Base-by-base conservation (phyloP, 2,113 vertebrate species). In the Corythoichthys intestinalis region DNA sequence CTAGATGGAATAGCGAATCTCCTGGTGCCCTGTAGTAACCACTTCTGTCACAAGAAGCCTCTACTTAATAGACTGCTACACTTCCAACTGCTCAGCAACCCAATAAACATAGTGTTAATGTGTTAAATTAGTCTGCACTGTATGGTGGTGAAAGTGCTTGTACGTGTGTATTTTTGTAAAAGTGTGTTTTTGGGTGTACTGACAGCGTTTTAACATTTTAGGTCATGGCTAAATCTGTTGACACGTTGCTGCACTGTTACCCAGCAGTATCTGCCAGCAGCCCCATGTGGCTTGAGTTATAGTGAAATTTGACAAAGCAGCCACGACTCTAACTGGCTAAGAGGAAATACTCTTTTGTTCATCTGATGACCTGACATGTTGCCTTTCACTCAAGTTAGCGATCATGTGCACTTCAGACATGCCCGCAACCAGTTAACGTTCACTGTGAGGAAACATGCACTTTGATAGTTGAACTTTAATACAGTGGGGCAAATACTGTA, bases 281-380 rank as follows among this genome's bases (percentile, higher is more conserved):
- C 63, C 72, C 71, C 82, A 85, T 88, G 78, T 88, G 84, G 83
- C 57, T 79, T 52, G 69, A 28, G 74, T 89, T 89, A 87, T 20
- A 72, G 64, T 69, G 52, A 50, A 73, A 72, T 70, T 66, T 14
- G 65, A 61, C 73, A 28, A 28, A 28, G 72, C 62, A 71, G 79
- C 78, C 83, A 77, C 80, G 67, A 68, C 71, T 79, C 53, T 83
- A 70, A 81, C 79, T 81, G 80, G 73, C 59, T 69, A 73, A 58
- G 20, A 70, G 69, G 71, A 75, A 72, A 73, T 62, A 71, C 44
- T 28, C 69, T 66, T 70, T 12, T 52, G 63, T 70, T 74, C 64
- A 46, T 76, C 46, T 14, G 46, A 57, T 74, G 60, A 71, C 61
- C 63, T 70, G 65, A 81, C 69, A 62, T 71, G 66, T 59, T 84